Evolutionary conservation across 2,113 vertebrate species (phyloP), one percentile per base, ranked within the genome.

Genomic region (Takifugu bimaculatus): DNA sequence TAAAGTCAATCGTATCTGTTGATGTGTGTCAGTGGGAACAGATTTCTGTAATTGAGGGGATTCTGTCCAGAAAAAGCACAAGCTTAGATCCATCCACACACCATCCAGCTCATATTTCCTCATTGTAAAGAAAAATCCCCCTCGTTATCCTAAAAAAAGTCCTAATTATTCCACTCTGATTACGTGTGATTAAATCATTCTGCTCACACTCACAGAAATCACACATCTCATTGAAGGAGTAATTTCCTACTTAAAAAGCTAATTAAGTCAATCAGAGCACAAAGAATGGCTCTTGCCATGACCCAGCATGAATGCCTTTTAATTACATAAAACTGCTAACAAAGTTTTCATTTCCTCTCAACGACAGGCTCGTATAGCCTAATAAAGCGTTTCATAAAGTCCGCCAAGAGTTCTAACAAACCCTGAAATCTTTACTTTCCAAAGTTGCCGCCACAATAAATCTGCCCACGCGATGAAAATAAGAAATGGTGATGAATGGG

Each of bases 251-350:
- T 88, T 85, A 79, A 86, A 80, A 85, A 75, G 70, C 76, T 86
- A 81, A 88, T 88, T 88, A 86, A 86, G 69, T 64, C 82, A 88
- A 88, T 88, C 86, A 88, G 75, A 77, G 77, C 71, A 85, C 80
- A 83, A 86, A 85, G 73, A 68, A 77, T 26, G 53, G 68, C 77
- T 80, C 78, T 68, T 68, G 72, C 68, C 72, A 84, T 86, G 79
- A 87, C 87, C 82, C 85, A 86, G 87, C 80, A 64, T 78, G 79
- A 66, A 60, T 69, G 67, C 68, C 55, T 79, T 86, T 73, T 79
- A 82, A 87, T 81, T 66, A 78, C 68, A 67, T 77, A 56, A 79
- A 79, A 85, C 57, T 80, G 70, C 54, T 47, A 70, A 73, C 75
- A 70, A 83, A 84, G 70, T 85, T 84, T 83, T 61, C 14, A 55